phyloP scores from a whole-genome alignment of 1,140 invertebrate species.

The Mactra quadrangularis region DNA sequence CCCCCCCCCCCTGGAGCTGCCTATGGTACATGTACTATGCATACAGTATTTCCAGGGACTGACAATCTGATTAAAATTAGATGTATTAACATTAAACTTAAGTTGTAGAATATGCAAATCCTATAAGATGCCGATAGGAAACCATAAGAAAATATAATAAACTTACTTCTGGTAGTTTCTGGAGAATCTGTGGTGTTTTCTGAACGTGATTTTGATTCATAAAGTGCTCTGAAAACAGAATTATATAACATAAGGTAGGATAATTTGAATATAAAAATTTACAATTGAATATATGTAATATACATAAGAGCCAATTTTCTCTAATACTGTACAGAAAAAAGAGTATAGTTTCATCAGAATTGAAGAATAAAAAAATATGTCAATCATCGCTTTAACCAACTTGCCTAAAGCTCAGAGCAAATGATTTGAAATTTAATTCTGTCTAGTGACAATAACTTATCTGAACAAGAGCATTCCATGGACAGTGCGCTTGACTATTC shows the following conservation, averaged over 20 bases:
- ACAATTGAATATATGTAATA: not conserved
- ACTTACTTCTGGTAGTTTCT: constrained; percentile 40
- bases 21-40: too few species aligned
- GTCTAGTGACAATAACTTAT: too few species aligned
- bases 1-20: too few species aligned
- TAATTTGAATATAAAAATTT: not conserved
- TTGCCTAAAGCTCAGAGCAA: not conserved
- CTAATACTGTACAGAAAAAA: not conserved
- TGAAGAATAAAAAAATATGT: not conserved
- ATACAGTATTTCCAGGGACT: too few species aligned
- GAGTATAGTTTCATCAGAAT: not conserved
- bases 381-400: not conserved
- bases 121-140: too few species aligned
- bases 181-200: not conserved
- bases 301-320: not conserved
- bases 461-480: too few species aligned
- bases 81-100: too few species aligned
- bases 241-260: not conserved
- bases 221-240: constrained; percentile 40
- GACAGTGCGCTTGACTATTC: too few species aligned
- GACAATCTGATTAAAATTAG: too few species aligned
- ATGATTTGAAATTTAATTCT: too few species aligned
- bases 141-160: too few species aligned
- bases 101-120: too few species aligned
- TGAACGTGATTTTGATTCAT: constrained; percentile 35